Evolutionary conservation across 2,888 invertebrate genomes (phyloP).

Genomic region (Micoletzkya japonica): DNA sequence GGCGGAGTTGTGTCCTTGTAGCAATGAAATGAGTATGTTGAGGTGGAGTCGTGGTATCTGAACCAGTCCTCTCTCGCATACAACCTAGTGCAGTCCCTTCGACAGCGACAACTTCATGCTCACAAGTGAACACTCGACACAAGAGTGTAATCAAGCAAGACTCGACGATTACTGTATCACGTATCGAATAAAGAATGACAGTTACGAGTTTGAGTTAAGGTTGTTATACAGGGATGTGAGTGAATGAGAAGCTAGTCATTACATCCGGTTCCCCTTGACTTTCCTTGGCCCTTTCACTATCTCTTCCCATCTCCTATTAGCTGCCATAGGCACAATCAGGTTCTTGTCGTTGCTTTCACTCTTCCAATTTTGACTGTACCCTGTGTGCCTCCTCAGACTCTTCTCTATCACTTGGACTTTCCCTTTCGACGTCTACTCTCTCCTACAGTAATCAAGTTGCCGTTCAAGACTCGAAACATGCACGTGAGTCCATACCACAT

Average conservation of each 20-base stretch:
- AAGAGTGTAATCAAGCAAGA: no score
- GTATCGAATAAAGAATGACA: not conserved
- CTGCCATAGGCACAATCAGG: constrained; percentile 23
- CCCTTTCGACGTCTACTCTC: not conserved
- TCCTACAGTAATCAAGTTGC: not conserved
- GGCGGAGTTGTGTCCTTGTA: no score
- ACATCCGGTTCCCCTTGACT: not conserved
- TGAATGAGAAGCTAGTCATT: constrained; percentile 1
- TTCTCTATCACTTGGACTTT: constrained; percentile 19
- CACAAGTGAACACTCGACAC: no score
- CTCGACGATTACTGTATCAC: not conserved
- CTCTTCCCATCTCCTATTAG: constrained; percentile 24
- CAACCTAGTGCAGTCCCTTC: no score
- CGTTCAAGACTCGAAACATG: not conserved
- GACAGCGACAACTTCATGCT: no score
- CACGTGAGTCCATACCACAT: not conserved
- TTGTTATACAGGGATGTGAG: not conserved
- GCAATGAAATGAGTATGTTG: no score
- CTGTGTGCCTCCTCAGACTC: no score
- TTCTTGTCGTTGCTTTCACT: constrained; percentile 1
- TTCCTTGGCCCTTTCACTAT: constrained; percentile 11
- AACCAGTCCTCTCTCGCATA: no score
- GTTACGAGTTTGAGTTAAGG: not conserved
- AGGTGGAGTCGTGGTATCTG: no score
- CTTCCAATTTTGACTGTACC: no score